A percentile compares a stretch with the other conserved stretches of the same genome.
Evolutionary conservation across 2,113 vertebrate genomes (phyloP).

Genomic region (Cochlearius cochlearius): DNA sequence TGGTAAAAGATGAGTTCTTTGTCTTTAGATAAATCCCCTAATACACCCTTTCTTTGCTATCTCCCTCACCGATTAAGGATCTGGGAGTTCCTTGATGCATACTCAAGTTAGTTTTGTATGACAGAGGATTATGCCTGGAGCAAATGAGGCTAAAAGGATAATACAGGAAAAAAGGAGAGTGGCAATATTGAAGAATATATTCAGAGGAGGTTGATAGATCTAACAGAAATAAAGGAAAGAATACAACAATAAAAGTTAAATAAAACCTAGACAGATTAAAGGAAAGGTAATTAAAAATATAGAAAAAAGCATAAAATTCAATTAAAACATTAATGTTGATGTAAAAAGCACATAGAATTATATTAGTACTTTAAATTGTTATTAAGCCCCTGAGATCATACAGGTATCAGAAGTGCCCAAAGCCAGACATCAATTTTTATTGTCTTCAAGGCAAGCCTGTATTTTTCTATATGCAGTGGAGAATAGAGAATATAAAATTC

Average conservation of each 20-base stretch:
- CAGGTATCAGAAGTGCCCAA: not conserved
- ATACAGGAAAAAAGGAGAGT: not conserved
- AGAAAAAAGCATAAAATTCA: not conserved
- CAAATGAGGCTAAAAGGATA: not conserved
- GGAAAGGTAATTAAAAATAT: not conserved
- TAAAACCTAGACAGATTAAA: not conserved
- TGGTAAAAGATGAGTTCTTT: not conserved
- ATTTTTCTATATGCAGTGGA: not conserved
- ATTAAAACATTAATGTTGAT: not conserved
- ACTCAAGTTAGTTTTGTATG: not conserved
- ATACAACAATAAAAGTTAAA: not conserved
- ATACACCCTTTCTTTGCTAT: not conserved
- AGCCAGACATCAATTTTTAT: not conserved
- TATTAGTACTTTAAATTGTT: not conserved
- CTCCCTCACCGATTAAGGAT: not conserved
- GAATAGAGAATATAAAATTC: not conserved
- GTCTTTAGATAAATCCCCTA: not conserved
- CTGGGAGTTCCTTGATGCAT: not conserved
- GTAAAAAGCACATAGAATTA: not conserved
- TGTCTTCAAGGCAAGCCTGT: not conserved
- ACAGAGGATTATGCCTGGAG: not conserved
- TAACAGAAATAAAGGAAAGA: not conserved
- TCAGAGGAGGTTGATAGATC: not conserved
- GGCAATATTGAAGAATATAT: not conserved
- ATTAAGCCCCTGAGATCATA: not conserved